Conservation (phyloP, 1,140 invertebrate genomes). For the Phymastichus coffea region DNA sequence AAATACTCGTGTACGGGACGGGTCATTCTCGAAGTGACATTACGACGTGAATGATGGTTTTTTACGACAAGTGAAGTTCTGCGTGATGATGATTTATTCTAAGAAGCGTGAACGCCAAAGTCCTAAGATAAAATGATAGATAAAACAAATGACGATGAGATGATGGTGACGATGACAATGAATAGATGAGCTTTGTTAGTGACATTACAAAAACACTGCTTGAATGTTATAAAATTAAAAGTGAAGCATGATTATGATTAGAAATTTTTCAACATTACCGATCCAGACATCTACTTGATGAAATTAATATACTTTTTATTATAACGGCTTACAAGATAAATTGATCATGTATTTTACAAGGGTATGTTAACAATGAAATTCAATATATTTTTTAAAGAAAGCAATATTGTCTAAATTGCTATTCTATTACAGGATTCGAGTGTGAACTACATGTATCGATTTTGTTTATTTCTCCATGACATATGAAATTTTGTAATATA, state of each 20-base stretch:
- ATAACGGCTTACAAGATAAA: too few relatives aligned
- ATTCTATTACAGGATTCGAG: too few relatives aligned
- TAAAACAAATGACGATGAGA: constrained; percentile 21
- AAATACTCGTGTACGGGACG: constrained; percentile 5
- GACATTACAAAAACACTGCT: constrained; percentile 55
- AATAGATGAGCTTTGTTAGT: constrained; percentile 32
- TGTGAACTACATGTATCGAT: too few relatives aligned
- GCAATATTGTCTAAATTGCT: too few relatives aligned
- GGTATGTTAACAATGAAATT: too few relatives aligned
- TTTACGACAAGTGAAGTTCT: neutral
- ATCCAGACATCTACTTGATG: constrained; percentile 14
- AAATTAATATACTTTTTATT: too few relatives aligned
- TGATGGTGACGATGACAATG: too few relatives aligned
- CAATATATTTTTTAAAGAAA: too few relatives aligned
- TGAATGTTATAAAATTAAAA: constrained; percentile 35
- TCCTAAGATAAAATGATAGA: constrained; percentile 7
- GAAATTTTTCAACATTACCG: neutral
- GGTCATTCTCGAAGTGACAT: constrained; percentile 11
- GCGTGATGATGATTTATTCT: neutral
- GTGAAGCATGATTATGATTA: neutral
- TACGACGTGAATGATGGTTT: constrained; percentile 1
- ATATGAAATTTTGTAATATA: too few relatives aligned
- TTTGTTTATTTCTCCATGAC: too few relatives aligned
- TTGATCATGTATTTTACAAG: too few relatives aligned
- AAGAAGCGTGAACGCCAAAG: constrained; percentile 8